Percentiles rank a stretch among this genome's conserved stretches.
These are phyloP conservation scores for Brachypodius melanocephalos DNA, from an alignment of 2,113 vertebrate species.

Conservation along the genomic window DNA sequence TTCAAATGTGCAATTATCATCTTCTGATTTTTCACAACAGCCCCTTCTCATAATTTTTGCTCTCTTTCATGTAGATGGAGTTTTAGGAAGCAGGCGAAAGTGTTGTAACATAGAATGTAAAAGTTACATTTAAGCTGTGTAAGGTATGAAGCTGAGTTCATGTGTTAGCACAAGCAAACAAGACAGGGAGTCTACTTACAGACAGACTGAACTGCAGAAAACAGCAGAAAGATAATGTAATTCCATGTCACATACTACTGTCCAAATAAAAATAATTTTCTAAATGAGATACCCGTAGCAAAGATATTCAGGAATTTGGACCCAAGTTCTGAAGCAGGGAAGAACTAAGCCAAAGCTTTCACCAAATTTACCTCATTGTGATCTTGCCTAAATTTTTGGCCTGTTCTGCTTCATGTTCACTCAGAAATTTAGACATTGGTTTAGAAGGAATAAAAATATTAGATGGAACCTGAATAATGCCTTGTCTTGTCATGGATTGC, in stretches of 20 bases:
- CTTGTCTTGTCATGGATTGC: neutral
- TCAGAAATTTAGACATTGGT: neutral
- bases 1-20: neutral
- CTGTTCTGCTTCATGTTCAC: neutral
- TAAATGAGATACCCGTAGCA: neutral
- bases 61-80: neutral
- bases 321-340: neutral
- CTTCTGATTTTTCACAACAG: neutral
- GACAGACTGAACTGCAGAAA: neutral
- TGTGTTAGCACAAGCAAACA: neutral
- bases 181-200: neutral
- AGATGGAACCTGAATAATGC: neutral
- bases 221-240: neutral
- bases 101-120: neutral
- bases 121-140: neutral
- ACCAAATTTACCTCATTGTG: neutral
- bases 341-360: neutral
- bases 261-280: neutral
- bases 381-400: neutral
- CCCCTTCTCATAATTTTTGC: neutral
- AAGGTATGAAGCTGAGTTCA: neutral
- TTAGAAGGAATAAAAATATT: neutral
- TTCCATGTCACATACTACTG: neutral
- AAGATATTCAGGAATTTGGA: neutral
- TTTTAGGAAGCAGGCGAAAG: neutral